Percentiles rank a stretch among this genome's conserved stretches.
Evolutionary conservation across 1,140 invertebrate species (phyloP).

Genomic region (Ephestia elutella): DNA sequence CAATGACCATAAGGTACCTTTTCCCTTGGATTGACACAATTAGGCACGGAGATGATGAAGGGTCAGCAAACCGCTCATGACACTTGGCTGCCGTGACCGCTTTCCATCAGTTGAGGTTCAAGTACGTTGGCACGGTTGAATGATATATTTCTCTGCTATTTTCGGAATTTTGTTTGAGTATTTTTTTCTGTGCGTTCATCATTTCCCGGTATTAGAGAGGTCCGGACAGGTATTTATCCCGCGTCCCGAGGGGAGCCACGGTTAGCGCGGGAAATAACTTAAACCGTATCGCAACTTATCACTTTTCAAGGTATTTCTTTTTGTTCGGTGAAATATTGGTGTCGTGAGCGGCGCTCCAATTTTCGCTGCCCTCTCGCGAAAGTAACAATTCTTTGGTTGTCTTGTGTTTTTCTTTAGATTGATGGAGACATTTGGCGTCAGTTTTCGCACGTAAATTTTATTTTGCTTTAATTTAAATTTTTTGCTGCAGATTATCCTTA

Average conservation of each 20-base stretch:
- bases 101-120: no score
- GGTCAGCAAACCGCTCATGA: no score
- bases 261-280: conserved; percentile 3
- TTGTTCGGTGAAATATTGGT: conserved; percentile 2
- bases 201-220: neutral
- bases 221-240: neutral
- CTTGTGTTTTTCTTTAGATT: neutral
- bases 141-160: no score
- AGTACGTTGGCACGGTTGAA: no score
- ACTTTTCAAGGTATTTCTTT: conserved; percentile 2
- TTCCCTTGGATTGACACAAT: no score
- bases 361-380: neutral
- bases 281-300: conserved; percentile 3
- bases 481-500: no score
- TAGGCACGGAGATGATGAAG: no score
- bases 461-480: no score
- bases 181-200: neutral
- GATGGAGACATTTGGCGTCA: neutral
- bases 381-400: neutral
- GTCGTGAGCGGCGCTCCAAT: neutral
- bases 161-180: no score
- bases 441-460: no score
- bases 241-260: neutral
- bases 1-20: no score
- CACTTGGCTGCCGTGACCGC: no score